Base-by-base conservation (phyloP, 2,888 invertebrate species). In the Apamea crenata region DNA sequence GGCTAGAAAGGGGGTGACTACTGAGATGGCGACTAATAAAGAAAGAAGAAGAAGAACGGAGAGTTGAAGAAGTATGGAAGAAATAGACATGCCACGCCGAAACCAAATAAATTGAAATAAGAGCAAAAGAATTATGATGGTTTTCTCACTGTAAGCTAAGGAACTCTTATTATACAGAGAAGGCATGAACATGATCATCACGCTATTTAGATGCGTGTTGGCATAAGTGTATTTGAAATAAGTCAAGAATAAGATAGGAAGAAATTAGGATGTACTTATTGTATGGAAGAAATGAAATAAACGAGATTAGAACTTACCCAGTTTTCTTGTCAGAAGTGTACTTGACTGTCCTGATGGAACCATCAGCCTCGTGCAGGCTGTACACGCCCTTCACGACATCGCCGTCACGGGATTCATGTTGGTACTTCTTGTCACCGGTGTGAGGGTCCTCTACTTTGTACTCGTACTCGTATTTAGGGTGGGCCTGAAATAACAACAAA, bases 341-440 rank as follows among this genome's bases (percentile, higher is more conserved):
- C 65, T 94, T 92, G 18, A 94, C 94, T 40, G 94, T 94, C 78
- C 94, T 92, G 74, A 93, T 88, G 71, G 94, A 94, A 18, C 94
- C 94, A 16, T 94, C 93, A 40, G 94, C 87, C 76, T 94, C 94
- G 68, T 94, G 94, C 80, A 94, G 86, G 81, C 94, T 93, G 90
- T 94, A 94, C 40, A 89, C 97, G 65, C 98, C 98, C 91, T 97
- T 96, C 74, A 95, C 95, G 47, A 89, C 90, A 87, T 97, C 97
- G 16, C 97, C 97, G 89, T 97, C 97, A 61, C 96, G 95, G 66
- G 95, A 92, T 90, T 97, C 97, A 65, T 96, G 94, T 87, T 97
- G 97, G 89, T 93, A 96, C 91, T 97, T 97, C 87, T 95, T 95
- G 91, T 97, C 97, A 12, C 97, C 97, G 36, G 97, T 97, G 84